phyloP scores from a whole-genome alignment of 2,888 invertebrate genomes.

The Tenthredo amoena region DNA sequence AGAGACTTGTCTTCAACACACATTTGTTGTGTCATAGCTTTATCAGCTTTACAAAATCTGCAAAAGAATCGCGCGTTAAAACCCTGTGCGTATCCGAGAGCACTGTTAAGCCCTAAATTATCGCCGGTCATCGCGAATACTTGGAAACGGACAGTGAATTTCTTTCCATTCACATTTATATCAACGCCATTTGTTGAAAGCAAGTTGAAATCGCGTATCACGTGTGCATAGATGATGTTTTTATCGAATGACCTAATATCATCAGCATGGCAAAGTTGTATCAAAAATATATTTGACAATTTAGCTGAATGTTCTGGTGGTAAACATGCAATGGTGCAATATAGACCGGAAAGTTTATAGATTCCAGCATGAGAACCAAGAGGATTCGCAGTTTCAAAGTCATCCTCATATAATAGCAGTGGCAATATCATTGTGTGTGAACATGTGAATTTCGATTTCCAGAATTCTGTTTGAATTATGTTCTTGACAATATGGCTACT shows the following conservation, averaged over 20 bases:
- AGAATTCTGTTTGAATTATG: slow-evolving; percentile 18
- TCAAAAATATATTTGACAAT: slow-evolving; percentile 56
- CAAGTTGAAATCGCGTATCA: slow-evolving; percentile 58
- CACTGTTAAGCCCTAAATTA: slow-evolving; percentile 58
- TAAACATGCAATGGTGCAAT: slow-evolving; percentile 36
- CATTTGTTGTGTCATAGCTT: slow-evolving; percentile 53
- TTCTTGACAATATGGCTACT: background rate
- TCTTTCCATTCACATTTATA: slow-evolving; percentile 45
- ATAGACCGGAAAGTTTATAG: slow-evolving; percentile 17
- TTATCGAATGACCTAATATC: slow-evolving; percentile 62
- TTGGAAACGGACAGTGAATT: slow-evolving; percentile 54
- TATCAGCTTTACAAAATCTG: slow-evolving; percentile 59
- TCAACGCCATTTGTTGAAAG: slow-evolving; percentile 59
- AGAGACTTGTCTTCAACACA: slow-evolving; percentile 48
- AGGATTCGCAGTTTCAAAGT: slow-evolving; percentile 21
- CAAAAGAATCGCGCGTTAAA: slow-evolving; percentile 60
- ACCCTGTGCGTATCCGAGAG: slow-evolving; percentile 54
- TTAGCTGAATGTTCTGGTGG: slow-evolving; percentile 32
- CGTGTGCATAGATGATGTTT: slow-evolving; percentile 56
- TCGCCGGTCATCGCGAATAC: slow-evolving; percentile 56
- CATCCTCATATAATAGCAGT: slow-evolving; percentile 11
- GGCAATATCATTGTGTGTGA: background rate
- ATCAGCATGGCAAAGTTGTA: slow-evolving; percentile 56
- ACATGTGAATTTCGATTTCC: background rate
- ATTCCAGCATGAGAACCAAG: slow-evolving; percentile 30